These are phyloP conservation scores for Stictonetta naevosa DNA, from an alignment of 2,113 vertebrate genomes.

Conservation along the genomic window DNA sequence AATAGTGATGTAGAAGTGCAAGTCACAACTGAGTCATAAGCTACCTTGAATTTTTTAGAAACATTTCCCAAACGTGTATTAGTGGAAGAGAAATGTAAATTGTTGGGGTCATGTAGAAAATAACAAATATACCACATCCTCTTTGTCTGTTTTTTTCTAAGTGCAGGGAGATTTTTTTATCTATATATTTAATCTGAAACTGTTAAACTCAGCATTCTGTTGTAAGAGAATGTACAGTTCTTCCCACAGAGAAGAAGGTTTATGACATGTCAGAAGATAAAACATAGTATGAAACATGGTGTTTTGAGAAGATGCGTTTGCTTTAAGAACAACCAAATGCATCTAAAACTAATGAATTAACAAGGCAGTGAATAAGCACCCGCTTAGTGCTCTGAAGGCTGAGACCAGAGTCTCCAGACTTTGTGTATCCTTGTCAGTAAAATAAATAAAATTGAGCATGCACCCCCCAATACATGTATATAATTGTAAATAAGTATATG, in stretches of 20 bases:
- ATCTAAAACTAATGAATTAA: not conserved
- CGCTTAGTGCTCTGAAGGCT: not conserved
- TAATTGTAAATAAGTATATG: too few relatives aligned
- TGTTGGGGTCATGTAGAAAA: not conserved
- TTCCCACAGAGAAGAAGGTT: not conserved
- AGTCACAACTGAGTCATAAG: slow-evolving; percentile 32
- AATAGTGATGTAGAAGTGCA: not conserved
- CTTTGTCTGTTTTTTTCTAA: not conserved
- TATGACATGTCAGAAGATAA: not conserved
- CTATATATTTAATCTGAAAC: not conserved
- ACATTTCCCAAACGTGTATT: not conserved
- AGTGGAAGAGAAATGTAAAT: slow-evolving; percentile 34
- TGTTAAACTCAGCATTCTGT: not conserved
- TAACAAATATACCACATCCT: not conserved
- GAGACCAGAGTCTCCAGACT: not conserved
- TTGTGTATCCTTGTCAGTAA: not conserved
- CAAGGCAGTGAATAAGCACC: not conserved
- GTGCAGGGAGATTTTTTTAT: not conserved
- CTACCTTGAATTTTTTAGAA: not conserved
- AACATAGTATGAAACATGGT: not conserved
- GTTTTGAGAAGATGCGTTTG: not conserved
- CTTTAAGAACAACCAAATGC: not conserved
- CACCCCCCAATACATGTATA: not conserved
- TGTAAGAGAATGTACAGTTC: not conserved
- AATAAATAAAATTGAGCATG: not conserved